These are phyloP conservation scores for Gulo gulo DNA, from an alignment of 2,113 vertebrate genomes.

Conservation along the genomic window DNA sequence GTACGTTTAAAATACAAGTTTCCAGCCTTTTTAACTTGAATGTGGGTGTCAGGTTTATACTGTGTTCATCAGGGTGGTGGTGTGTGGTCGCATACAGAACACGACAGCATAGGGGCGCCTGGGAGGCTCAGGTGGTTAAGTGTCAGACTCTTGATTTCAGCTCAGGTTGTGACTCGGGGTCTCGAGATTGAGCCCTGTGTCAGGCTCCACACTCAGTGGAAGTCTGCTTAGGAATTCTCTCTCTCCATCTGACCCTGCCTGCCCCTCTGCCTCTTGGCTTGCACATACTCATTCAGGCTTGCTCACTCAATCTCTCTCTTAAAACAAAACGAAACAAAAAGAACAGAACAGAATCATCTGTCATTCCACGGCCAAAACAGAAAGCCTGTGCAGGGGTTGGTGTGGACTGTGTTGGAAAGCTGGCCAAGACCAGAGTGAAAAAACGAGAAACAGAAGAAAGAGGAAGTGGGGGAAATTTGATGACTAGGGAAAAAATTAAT, in stretches of 20 bases:
- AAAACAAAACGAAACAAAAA: neutral
- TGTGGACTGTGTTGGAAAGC: neutral
- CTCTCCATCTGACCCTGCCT: neutral
- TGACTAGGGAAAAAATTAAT: neutral
- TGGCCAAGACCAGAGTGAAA: neutral
- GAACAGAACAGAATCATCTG: neutral
- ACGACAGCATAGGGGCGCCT: too few species aligned
- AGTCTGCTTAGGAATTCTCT: neutral
- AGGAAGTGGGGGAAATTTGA: neutral
- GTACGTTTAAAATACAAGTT: neutral
- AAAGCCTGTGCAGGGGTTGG: neutral
- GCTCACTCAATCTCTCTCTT: too few species aligned
- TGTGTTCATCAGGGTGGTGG: neutral
- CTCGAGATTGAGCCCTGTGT: neutral
- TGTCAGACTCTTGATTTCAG: neutral
- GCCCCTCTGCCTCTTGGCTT: neutral
- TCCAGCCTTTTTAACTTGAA: neutral
- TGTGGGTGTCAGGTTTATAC: neutral
- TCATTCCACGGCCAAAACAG: neutral
- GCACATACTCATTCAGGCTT: accelerated
- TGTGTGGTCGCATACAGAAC: neutral
- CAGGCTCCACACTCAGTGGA: neutral
- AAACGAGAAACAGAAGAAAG: neutral
- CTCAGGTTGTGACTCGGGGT: neutral
- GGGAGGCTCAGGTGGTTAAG: neutral